Base-by-base conservation (phyloP, 2,888 invertebrate genomes). In the Linhomoeus sp. region DNA sequence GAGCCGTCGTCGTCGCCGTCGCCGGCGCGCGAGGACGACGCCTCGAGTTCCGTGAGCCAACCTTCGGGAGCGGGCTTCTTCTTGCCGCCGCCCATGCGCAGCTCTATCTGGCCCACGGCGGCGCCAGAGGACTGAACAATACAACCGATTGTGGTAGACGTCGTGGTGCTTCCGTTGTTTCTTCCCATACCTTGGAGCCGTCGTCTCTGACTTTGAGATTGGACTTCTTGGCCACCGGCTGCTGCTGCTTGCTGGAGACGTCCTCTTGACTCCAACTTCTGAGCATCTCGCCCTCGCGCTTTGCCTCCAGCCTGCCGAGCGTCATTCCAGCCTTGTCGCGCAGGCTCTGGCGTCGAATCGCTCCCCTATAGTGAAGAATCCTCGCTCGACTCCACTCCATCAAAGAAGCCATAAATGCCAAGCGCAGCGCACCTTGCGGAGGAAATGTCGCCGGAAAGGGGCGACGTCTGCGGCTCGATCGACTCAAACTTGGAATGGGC, bases 291-390 rank as follows among this genome's bases (percentile, higher is more conserved):
- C 58, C 57, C 45, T 64, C 63, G 44, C 56, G 51, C 35, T 58
- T 56, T 7, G 63, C 60, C 22, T 63, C 63, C 23, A 63, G 49
- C 49, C 61, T 45, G 1, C 62, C 62, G 2, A 58, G 51, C 3
- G 62, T 60, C 48, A 59, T 53, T 19, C 63, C 63, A 3, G 49
- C 15, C 39, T 55, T 49, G 47, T 63, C 63, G n/a, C 63, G 51
- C 14, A 63, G 51, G 5, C 61, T 61, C 35, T 57, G 57, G n/a
- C 63, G 50, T 23, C 63, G 53, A 46, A 62, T 63, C 35, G 63
- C 58, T 23, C 61, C 60, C 20, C 63, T 52, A 49, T n/a, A 45
- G 35, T 17, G 5, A 40, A 48, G 35, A 22, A 23, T 17, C 3
- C 41, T 39, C 14, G 15, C 15, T 33, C 9, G 9, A 33, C 9